These are phyloP conservation scores for Pogonophryne albipinna DNA, from an alignment of 2,797 vertebrate species.

Conservation along the genomic window DNA sequence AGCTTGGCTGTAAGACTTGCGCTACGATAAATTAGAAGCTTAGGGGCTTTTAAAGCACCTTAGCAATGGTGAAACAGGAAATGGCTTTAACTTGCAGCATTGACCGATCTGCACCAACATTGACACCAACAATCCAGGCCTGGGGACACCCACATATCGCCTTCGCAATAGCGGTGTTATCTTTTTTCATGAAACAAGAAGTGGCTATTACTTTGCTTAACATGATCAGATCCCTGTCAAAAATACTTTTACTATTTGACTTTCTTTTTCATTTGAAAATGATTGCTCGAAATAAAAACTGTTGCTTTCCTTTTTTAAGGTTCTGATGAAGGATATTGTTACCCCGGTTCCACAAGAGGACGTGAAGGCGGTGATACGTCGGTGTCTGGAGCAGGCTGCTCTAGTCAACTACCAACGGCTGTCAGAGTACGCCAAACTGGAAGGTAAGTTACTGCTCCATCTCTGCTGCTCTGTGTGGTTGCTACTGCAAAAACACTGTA, in stretches of 20 bases:
- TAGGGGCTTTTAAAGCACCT: too few species aligned
- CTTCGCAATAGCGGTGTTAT: too few species aligned
- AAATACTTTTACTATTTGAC: background rate
- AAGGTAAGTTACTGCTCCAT: constrained; percentile 87
- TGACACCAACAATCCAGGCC: too few species aligned
- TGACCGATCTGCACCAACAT: too few species aligned
- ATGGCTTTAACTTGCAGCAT: too few species aligned
- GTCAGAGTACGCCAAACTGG: constrained; percentile 98
- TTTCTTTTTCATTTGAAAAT: too few species aligned
- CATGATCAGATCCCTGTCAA: background rate
- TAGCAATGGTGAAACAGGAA: too few species aligned
- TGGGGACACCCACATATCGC: too few species aligned
- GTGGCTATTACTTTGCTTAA: too few species aligned
- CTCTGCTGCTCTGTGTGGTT: background rate
- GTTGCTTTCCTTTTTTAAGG: constrained; percentile 74
- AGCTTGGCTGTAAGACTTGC: too few species aligned
- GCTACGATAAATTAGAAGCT: too few species aligned
- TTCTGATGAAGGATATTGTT: constrained; percentile 99
- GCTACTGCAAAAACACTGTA: background rate
- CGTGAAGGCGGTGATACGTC: constrained; percentile 96
- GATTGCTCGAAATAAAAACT: background rate
- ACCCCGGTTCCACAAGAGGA: constrained; percentile 97
- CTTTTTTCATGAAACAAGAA: too few species aligned
- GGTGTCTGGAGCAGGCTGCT: constrained; percentile 98
- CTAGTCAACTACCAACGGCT: constrained; percentile 97